Base-by-base conservation (phyloP, 1,140 invertebrate species). In the Anastatus disparis region DNA sequence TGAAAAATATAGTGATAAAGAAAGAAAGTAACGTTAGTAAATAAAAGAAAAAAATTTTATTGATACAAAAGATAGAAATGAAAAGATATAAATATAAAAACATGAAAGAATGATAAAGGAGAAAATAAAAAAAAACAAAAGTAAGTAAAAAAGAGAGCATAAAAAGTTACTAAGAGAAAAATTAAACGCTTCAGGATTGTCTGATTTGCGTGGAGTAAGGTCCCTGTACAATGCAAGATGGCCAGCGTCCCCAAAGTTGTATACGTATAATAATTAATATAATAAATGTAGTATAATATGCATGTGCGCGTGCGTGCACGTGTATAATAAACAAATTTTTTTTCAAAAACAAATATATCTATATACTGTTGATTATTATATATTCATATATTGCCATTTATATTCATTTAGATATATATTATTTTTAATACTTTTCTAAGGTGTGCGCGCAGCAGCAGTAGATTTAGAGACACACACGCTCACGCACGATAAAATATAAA, bases 141-240 rank as follows among this genome's bases (percentile, higher is more conserved):
- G 26, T 44, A 26, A 71, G 26, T 38, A 22, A 44, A 61, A 46
- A 13, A 75, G 27, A 73, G 55, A 62, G 52, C 59, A 52, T 61
- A 61, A 56, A n/a, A 76, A 81, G 67, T 76, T 74, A 78, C 65
- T 80, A 65, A 79, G 72, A 82, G 74, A 82, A 85, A 85, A 85
- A 85, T 83, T 80, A 86, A 85, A 85, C 83, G 81, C 81, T 83
- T 79, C 72, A 86, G 83, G 84, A 86, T 86, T 86, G 84, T 86
- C 84, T 86, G 84, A 84, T 84, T 76, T 85, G 83, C 83, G 38
- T 72, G 84, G 81, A 84, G 78, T 83, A 84, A n/a, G 84, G 84
- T 85, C 82, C 83, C 83, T 85, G 84, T 85, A 84, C 84, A 85
- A 85, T 86, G 84, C 82, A 85, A 84, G 78, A 86, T 85, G 84